Conservation (phyloP, 30 jellyfish, hydroid and myxozoan species). For the Haliclystus octoradiatus region DNA sequence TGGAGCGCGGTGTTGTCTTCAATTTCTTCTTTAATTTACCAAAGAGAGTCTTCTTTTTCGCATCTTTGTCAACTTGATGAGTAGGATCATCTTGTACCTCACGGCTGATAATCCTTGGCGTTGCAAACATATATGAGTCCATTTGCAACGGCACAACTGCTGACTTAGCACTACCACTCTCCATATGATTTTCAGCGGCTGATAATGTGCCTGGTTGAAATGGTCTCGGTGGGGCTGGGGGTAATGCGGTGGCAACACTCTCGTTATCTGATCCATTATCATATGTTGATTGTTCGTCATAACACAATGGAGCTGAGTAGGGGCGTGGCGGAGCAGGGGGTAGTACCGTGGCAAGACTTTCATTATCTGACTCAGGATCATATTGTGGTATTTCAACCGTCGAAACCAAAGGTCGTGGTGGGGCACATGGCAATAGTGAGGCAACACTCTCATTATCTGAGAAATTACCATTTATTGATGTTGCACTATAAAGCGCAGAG, state of each 20-base stretch:
- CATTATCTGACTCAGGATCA: no score
- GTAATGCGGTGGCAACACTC: slow-evolving; percentile 13
- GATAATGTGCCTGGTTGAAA: slow-evolving; percentile 1
- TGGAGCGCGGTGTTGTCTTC: no score
- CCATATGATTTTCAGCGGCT: slow-evolving; percentile 27
- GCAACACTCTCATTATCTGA: neutral
- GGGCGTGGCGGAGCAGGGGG: neutral
- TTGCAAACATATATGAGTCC: neutral
- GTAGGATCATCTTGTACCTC: neutral
- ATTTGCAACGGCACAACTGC: neutral
- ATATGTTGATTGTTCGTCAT: neutral
- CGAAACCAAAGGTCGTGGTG: neutral
- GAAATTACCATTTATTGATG: neutral
- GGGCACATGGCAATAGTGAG: neutral
- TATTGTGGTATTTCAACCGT: no score
- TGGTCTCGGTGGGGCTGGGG: slow-evolving; percentile 16
- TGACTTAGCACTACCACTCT: slow-evolving; percentile 24
- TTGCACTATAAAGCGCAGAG: no score
- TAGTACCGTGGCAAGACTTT: neutral
- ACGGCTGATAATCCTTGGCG: neutral
- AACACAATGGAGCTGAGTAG: neutral
- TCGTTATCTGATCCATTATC: slow-evolving; percentile 7
- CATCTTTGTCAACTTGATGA: neutral
- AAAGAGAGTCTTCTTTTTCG: neutral
- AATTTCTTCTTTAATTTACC: neutral